These are phyloP conservation scores for Plutomurus gul DNA, from an alignment of 1,140 invertebrate genomes.

Conservation along the genomic window DNA sequence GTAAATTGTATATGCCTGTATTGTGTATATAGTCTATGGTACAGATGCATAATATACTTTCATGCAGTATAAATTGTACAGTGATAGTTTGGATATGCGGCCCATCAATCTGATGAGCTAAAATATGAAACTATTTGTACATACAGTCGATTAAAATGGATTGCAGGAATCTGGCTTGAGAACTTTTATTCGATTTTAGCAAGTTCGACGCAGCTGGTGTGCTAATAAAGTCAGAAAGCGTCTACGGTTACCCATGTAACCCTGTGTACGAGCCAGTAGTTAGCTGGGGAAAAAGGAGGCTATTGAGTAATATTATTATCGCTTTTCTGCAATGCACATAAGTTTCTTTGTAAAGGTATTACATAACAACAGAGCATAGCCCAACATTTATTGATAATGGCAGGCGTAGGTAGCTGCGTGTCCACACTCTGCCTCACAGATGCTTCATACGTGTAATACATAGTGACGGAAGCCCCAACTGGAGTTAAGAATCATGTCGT, in stretches of 20 bases:
- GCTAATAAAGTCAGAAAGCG: conserved; percentile 15
- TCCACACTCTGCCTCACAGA: no score
- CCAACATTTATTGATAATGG: no score
- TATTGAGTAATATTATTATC: no score
- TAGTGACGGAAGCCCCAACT: no score
- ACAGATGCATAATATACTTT: background rate
- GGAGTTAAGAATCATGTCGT: no score
- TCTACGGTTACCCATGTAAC: background rate
- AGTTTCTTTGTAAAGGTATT: no score
- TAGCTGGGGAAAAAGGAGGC: background rate
- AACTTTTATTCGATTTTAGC: conserved; percentile 19
- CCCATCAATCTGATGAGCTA: conserved; percentile 18
- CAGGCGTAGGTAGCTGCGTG: no score
- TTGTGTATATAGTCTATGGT: no score
- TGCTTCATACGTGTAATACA: no score
- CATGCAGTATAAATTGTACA: background rate
- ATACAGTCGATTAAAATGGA: conserved; percentile 2
- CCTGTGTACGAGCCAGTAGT: background rate
- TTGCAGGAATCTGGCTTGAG: conserved; percentile 7
- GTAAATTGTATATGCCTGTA: background rate
- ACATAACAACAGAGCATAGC: no score
- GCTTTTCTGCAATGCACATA: background rate
- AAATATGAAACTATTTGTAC: conserved; percentile 20
- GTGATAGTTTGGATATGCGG: background rate
- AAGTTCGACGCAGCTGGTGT: conserved; percentile 20